Percentiles rank a stretch among this genome's conserved stretches.
These are phyloP conservation scores for Cynopterus brachyotis DNA, from an alignment of 2,113 vertebrate genomes.

Conservation along the genomic window DNA sequence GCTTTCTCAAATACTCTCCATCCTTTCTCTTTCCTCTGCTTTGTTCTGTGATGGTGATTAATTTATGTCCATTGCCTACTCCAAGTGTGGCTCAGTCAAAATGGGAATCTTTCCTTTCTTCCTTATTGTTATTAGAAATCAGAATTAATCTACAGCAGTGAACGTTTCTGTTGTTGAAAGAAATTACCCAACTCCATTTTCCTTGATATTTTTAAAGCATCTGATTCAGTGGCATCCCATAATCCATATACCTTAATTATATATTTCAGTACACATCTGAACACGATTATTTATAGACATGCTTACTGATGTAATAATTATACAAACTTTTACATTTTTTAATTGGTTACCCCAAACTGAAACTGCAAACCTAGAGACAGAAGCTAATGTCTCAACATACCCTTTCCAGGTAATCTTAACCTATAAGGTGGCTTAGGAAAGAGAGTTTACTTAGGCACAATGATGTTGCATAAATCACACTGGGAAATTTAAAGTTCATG, in stretches of 20 bases:
- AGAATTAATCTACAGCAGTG: not conserved
- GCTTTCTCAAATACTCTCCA: not conserved
- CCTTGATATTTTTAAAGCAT: not conserved
- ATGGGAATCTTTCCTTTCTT: not conserved
- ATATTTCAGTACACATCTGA: not conserved
- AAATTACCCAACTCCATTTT: not conserved
- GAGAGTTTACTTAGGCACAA: conserved; percentile 14
- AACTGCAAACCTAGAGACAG: conserved; percentile 15
- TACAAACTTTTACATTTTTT: not conserved
- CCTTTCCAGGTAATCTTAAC: not conserved
- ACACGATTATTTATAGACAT: not conserved
- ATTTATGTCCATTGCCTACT: not conserved
- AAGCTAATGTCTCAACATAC: not conserved
- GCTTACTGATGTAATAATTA: not conserved
- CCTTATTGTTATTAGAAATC: not conserved
- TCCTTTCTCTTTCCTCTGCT: not conserved
- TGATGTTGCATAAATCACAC: conserved; percentile 23
- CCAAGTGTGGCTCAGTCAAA: not conserved
- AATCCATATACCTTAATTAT: not conserved
- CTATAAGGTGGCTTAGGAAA: conserved; percentile 19
- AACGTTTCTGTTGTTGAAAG: not conserved
- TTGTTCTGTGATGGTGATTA: not conserved
- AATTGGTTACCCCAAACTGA: not conserved
- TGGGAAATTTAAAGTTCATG: conserved; percentile 8
- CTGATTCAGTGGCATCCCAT: not conserved